Percentiles rank a stretch among this genome's conserved stretches.
Conservation (phyloP, 1,140 invertebrate genomes). For the Laupala kohalensis region DNA sequence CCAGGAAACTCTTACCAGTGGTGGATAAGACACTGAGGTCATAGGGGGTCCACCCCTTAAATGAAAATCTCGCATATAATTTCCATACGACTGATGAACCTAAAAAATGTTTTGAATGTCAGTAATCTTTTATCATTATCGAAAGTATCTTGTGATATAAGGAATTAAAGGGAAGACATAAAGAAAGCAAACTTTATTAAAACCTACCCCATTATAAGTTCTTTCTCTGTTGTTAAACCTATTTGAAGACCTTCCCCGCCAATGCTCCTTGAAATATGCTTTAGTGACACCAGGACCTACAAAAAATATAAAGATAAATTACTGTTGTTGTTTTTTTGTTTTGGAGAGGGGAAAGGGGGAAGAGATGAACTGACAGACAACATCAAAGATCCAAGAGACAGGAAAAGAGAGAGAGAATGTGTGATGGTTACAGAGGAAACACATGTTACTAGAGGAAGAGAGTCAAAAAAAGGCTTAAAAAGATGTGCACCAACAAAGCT, state of each 20-base stretch:
- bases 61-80: conserved; percentile 6
- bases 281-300: background rate
- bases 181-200: too few relatives aligned
- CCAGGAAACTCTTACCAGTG: background rate
- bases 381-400: too few relatives aligned
- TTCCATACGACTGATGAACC: background rate
- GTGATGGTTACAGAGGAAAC: too few relatives aligned
- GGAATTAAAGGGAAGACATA: background rate
- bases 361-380: too few relatives aligned
- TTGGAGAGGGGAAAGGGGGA: too few relatives aligned
- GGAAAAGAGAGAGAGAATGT: too few relatives aligned
- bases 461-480: too few relatives aligned
- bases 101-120: too few relatives aligned
- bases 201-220: background rate
- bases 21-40: conserved; percentile 1
- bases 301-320: too few relatives aligned
- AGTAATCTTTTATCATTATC: background rate
- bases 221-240: background rate
- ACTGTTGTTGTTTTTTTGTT: too few relatives aligned
- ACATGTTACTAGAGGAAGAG: too few relatives aligned
- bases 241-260: background rate
- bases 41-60: background rate
- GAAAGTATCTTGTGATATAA: background rate
- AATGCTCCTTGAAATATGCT: background rate
- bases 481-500: too few relatives aligned